phyloP scores from a whole-genome alignment of 2,888 invertebrate species.

The Dasypogon diadema region DNA sequence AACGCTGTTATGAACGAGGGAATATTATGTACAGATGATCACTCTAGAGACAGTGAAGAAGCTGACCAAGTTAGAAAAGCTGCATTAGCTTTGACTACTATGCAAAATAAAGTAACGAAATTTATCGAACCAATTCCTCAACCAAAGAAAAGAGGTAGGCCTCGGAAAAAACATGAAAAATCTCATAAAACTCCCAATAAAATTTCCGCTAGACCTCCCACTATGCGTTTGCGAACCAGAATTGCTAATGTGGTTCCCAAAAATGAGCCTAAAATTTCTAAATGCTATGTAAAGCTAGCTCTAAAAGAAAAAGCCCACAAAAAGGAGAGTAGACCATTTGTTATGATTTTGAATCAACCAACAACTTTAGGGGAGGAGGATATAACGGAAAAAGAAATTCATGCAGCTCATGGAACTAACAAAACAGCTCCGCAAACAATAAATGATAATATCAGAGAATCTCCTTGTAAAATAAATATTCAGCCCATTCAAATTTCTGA shows the following conservation, averaged over 20 bases:
- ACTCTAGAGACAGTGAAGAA: constrained; percentile 49
- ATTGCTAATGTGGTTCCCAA: background rate
- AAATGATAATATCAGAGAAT: no score
- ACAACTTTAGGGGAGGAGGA: background rate
- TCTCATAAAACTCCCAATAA: no score
- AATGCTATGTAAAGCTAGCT: no score
- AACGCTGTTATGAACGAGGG: constrained; percentile 19
- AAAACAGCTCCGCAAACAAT: no score
- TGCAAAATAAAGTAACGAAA: constrained; percentile 20
- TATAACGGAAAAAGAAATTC: background rate
- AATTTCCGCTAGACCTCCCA: background rate
- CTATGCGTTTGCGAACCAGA: background rate
- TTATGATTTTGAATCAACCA: no score
- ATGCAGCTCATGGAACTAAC: no score
- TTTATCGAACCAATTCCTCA: background rate
- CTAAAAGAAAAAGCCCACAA: background rate
- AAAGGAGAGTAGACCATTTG: background rate
- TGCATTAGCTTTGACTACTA: constrained; percentile 3
- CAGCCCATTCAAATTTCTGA: constrained; percentile 45
- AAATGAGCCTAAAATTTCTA: no score
- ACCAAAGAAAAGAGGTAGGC: background rate
- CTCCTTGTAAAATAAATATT: background rate
- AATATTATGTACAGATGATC: constrained; percentile 35
- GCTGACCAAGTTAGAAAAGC: constrained; percentile 27
- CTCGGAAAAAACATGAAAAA: background rate